Evolutionary conservation across 2,113 vertebrate species (phyloP).

Genomic region (Danio rerio): DNA sequence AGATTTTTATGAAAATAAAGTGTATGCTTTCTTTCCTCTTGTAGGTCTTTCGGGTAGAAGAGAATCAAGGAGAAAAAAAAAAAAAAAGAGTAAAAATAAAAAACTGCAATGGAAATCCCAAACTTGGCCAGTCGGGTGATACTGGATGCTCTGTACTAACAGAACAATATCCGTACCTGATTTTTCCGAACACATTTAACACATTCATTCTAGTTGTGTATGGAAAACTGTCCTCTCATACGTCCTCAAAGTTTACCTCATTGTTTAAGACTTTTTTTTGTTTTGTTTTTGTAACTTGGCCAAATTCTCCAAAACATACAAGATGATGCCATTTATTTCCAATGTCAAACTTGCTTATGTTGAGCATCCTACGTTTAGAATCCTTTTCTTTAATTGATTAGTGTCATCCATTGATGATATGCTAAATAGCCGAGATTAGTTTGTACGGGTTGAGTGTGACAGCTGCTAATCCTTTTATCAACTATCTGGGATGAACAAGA

Average conservation of each 20-base stretch:
- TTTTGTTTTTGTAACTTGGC: constrained; percentile 13
- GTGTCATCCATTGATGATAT: constrained; percentile 3
- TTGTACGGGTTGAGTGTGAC: constrained; percentile 10
- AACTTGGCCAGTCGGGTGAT: constrained; percentile 53
- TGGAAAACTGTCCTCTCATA: constrained; percentile 33
- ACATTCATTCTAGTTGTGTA: constrained; percentile 19
- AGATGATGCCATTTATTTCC: constrained; percentile 41
- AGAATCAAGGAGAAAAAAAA: constrained; percentile 41
- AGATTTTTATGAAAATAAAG: constrained; percentile 24
- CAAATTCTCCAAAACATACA: constrained; percentile 1
- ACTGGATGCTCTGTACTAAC: constrained; percentile 59
- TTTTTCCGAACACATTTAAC: constrained; percentile 39
- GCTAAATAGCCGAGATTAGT: background rate
- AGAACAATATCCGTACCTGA: constrained; percentile 34
- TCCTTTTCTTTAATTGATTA: background rate
- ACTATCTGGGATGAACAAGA: constrained; percentile 37
- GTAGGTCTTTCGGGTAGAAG: constrained; percentile 55
- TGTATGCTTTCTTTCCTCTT: constrained; percentile 46
- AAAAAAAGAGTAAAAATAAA: constrained; percentile 32
- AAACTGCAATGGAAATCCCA: constrained; percentile 55
- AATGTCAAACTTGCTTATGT: constrained; percentile 5
- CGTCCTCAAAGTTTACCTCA: constrained; percentile 34
- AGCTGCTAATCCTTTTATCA: constrained; percentile 33
- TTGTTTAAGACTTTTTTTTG: constrained; percentile 17
- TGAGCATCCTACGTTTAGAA: background rate